Conservation (phyloP, 2,113 vertebrate species). For the Cyphotilapia sp. region DNA sequence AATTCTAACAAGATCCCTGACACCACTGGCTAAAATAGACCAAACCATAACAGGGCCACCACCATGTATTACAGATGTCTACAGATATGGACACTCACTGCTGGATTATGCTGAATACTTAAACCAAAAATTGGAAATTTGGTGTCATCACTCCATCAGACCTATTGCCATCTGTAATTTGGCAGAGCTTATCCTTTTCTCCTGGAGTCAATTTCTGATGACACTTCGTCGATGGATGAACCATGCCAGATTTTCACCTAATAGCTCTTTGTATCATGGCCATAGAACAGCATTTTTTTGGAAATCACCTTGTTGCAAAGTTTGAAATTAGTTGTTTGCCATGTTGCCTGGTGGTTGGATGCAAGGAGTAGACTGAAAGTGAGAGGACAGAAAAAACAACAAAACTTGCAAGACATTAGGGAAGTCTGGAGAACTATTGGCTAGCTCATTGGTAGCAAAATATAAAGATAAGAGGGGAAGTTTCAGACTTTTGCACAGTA, state of each 20-base stretch:
- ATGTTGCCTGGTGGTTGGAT: neutral
- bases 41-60: neutral
- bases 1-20: neutral
- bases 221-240: neutral
- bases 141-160: neutral
- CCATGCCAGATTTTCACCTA: neutral
- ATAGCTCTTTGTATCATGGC: neutral
- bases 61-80: neutral
- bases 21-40: neutral
- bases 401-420: neutral
- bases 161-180: neutral
- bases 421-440: neutral
- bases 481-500: neutral
- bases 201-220: fast-evolving
- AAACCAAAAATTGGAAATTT: neutral
- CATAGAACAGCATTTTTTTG: neutral
- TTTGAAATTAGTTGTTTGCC: neutral
- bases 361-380: neutral
- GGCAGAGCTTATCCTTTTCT: neutral
- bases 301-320: neutral
- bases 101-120: neutral
- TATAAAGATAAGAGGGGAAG: neutral
- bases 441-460: neutral
- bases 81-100: neutral
- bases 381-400: neutral